Evolutionary conservation across 1,140 invertebrate genomes (phyloP), one percentile per base, ranked within the genome.

Genomic region (Apis laboriosa): DNA sequence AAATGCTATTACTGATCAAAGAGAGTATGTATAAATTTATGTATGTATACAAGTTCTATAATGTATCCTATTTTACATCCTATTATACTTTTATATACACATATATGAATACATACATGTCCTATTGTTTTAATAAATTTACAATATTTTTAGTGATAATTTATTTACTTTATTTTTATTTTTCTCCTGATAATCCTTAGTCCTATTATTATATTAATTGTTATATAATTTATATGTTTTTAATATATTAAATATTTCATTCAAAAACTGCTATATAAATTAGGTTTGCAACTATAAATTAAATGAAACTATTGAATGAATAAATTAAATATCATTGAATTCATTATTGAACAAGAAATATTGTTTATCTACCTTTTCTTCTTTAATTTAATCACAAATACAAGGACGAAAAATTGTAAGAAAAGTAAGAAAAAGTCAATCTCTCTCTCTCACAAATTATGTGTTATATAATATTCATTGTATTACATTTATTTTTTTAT

Each of bases 41-140:
- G 56, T 55, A 83, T 85, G 56, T 85, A 71, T 74, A 85, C 21
- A 80, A 87, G 60, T 34, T 61, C 83, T 80, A 56, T n/a, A 51
- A 83, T 85, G 84, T 88, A 85, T 77, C 17, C 43, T 60, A 60
- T 80, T 74, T 60, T 68, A 83, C 68, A 78, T 11, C 24, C 24
- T 24, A 24, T 24, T 24, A 55, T 49, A 66, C 28, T 61, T 72
- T 28, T 83, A 80, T 74, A 83, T 60, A 86, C 83, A 85, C 73
- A 66, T 43, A 43, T 43, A 56, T 17, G 66, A 49, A 74, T 49
- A 70, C 28, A 82, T 56, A 74, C 68, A 72, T 53, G 85, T 83
- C 81, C 87, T 87, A 82, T 72, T 91, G 76, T 92, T 84, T 91
- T 89, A 91, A 92, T 92, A 92, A 92, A 92, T 90, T 80, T 88